These are phyloP conservation scores for Metalampra italica DNA, from an alignment of 2,888 invertebrate species.

Conservation along the genomic window DNA sequence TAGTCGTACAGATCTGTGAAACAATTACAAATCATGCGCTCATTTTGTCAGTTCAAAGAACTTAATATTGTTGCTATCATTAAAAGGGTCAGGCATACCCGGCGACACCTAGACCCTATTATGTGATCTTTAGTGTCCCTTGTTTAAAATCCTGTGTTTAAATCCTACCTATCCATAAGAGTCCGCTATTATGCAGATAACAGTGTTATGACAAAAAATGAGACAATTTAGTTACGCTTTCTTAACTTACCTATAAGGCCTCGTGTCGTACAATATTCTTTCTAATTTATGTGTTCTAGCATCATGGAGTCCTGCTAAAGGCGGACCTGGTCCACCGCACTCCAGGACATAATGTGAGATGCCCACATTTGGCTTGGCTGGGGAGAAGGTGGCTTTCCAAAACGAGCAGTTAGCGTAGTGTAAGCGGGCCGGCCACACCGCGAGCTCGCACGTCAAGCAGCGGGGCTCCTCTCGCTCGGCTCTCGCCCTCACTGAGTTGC, in stretches of 20 bases:
- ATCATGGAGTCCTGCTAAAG: constrained; percentile 88
- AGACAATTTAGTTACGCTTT: too few species aligned
- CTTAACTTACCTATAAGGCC: constrained; percentile 76
- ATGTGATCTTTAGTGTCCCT: too few species aligned
- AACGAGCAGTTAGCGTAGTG: constrained; percentile 93
- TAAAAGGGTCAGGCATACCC: too few species aligned
- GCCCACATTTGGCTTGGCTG: constrained; percentile 64
- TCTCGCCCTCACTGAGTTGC: constrained; percentile 65
- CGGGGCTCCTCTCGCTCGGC: constrained; percentile 83
- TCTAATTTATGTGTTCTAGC: constrained; percentile 86
- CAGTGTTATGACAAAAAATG: too few species aligned
- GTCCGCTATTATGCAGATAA: too few species aligned
- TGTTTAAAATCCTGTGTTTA: too few species aligned
- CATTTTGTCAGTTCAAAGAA: too few species aligned
- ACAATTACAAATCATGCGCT: not conserved
- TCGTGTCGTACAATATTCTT: constrained; percentile 87
- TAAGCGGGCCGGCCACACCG: constrained; percentile 87
- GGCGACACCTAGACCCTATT: too few species aligned
- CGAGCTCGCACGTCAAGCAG: constrained; percentile 93
- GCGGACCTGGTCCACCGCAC: constrained; percentile 95
- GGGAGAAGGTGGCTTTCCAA: constrained; percentile 87
- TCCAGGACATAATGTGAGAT: constrained; percentile 86
- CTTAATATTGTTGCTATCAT: too few species aligned
- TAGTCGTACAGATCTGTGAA: constrained; percentile 79
- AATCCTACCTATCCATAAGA: too few species aligned